phyloP scores from a whole-genome alignment of 2,113 vertebrate genomes.

The Cynoglossus semilaevis region DNA sequence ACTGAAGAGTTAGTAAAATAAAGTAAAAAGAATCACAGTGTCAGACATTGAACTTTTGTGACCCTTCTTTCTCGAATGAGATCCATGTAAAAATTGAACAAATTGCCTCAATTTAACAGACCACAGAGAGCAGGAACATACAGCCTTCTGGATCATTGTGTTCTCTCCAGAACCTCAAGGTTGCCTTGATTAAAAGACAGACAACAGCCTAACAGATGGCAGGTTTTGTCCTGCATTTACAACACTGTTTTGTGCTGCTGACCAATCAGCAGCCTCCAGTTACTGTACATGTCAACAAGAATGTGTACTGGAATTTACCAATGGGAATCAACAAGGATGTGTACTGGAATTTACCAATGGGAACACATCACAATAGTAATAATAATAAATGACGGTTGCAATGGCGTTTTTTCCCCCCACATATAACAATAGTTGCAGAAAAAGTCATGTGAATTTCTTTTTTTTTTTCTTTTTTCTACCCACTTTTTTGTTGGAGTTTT shows the following conservation, averaged over 20 bases:
- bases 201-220: conserved; percentile 7
- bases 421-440: no score
- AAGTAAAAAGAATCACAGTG: conserved; percentile 13
- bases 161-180: conserved; percentile 36
- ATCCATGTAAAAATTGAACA: neutral
- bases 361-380: no score
- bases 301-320: no score
- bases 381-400: no score
- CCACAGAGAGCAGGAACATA: neutral
- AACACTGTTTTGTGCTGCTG: conserved; percentile 3
- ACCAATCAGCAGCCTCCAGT: neutral
- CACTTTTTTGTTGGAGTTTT: no score
- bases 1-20: no score
- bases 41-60: neutral
- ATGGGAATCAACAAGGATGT: no score
- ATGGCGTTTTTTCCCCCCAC: no score
- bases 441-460: no score
- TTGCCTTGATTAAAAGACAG: conserved; percentile 24
- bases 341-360: no score
- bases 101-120: conserved; percentile 19
- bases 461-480: no score
- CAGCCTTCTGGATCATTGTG: conserved; percentile 9
- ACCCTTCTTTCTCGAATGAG: neutral
- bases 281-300: neutral
- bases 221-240: conserved; percentile 20